A percentile compares a stretch with the other conserved stretches of the same genome.
phyloP scores from a whole-genome alignment of 2,113 vertebrate species.

The Dolichotis patagonum region DNA sequence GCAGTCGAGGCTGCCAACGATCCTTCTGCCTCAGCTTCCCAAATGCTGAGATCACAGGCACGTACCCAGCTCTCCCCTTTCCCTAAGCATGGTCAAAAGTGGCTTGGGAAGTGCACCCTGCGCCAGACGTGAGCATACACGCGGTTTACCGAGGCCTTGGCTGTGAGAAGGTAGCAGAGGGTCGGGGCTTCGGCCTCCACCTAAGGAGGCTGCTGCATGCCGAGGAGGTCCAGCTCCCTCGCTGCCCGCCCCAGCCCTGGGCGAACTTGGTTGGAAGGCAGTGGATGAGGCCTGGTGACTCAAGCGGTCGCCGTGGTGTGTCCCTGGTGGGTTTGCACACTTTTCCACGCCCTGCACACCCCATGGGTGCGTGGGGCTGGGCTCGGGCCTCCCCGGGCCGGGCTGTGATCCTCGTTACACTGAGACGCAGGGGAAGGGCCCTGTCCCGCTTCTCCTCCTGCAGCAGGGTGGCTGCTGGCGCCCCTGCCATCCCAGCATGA shows the following conservation, averaged over 20 bases:
- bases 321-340: not conserved
- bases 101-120: too few species aligned
- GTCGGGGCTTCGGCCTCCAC: not conserved
- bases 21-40: not conserved
- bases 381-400: rapidly evolving
- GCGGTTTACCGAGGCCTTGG: too few species aligned
- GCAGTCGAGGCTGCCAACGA: not conserved
- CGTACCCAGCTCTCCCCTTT: not conserved
- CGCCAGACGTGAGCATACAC: too few species aligned
- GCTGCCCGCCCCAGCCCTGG: too few species aligned
- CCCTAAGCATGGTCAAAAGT: not conserved
- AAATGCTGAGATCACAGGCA: not conserved
- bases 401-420: rapidly evolving
- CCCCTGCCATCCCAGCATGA: rapidly evolving
- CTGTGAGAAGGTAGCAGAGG: too few species aligned
- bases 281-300: not conserved
- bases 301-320: not conserved
- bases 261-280: not conserved
- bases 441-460: too few species aligned
- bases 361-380: not conserved
- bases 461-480: rapidly evolving
- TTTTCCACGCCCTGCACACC: not conserved
- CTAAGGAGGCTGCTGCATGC: not conserved
- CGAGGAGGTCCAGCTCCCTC: too few species aligned
- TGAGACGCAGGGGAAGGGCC: not conserved